Evolutionary conservation across 1,140 invertebrate genomes (phyloP).

Genomic region (Drosophila teissieri): DNA sequence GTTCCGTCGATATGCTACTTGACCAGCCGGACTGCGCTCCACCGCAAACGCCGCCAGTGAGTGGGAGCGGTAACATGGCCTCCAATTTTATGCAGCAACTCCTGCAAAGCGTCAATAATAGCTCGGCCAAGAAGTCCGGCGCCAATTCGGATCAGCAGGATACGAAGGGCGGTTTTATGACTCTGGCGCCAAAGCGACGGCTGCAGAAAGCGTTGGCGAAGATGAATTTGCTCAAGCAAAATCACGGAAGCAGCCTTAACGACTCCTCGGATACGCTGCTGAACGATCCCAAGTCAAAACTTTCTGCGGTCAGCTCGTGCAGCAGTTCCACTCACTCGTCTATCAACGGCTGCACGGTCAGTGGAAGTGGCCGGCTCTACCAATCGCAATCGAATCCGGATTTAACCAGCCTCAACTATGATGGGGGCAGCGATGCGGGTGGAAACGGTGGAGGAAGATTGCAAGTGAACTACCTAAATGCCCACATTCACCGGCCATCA

Average conservation of each 20-base stretch:
- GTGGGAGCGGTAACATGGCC: conserved; percentile 60
- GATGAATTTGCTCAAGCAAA: conserved; percentile 94
- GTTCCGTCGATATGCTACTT: conserved; percentile 78
- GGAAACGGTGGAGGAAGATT: conserved; percentile 26
- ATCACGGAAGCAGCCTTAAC: conserved; percentile 57
- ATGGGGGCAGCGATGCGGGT: conserved; percentile 85
- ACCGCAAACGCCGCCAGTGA: conserved; percentile 63
- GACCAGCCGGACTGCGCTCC: conserved; percentile 78
- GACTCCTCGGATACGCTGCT: conserved; percentile 70
- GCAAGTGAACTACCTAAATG: conserved; percentile 67
- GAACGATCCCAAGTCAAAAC: conserved; percentile 61
- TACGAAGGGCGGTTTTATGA: conserved; percentile 93
- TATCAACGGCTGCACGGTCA: conserved; percentile 39
- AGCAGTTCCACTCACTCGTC: conserved; percentile 59
- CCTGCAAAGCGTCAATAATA: conserved; percentile 75
- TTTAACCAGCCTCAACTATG: conserved; percentile 91
- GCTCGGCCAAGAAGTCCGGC: conserved; percentile 86
- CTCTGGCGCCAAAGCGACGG: conserved; percentile 92
- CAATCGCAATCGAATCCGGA: conserved; percentile 97
- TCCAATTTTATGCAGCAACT: conserved; percentile 79
- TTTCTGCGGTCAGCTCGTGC: conserved; percentile 54
- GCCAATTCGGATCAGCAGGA: conserved; percentile 55
- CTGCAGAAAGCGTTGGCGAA: conserved; percentile 95
- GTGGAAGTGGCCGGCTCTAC: conserved; percentile 86
- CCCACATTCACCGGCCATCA: conserved; percentile 71